Conservation (phyloP, 2,888 invertebrate genomes). For the Dryobotodes eremita region DNA sequence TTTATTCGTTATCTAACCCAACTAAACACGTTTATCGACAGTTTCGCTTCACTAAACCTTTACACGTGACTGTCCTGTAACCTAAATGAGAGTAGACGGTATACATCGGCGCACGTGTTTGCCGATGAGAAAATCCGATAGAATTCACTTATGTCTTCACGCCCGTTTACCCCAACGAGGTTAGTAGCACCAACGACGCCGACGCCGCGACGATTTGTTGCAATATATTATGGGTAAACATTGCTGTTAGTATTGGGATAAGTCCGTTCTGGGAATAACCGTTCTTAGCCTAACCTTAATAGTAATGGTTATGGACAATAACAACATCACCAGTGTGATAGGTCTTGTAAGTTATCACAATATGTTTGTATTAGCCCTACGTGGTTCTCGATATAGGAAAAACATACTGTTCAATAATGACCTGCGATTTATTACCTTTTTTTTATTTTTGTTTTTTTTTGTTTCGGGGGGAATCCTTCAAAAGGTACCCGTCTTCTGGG, state of each 20-base stretch:
- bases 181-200: constrained; percentile 25
- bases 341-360: background rate
- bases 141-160: constrained; percentile 39
- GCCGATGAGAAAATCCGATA: constrained; percentile 44
- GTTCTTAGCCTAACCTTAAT: background rate
- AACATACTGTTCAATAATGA: background rate
- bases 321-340: background rate
- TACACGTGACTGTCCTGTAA: constrained; percentile 61
- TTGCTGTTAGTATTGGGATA: constrained; percentile 23
- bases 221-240: constrained; percentile 34
- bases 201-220: constrained; percentile 12
- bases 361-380: background rate
- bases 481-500: too few relatives aligned
- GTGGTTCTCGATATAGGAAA: background rate
- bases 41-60: constrained; percentile 37
- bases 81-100: constrained; percentile 51
- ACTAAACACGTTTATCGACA: constrained; percentile 42
- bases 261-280: background rate
- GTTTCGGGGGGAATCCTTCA: too few relatives aligned
- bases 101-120: constrained; percentile 56
- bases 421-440: background rate
- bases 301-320: background rate
- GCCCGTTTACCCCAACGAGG: constrained; percentile 43
- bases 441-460: too few relatives aligned
- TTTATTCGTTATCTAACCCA: background rate